Percentiles rank a stretch among this genome's conserved stretches.
These are phyloP conservation scores for Oxytorus armatus DNA, from an alignment of 2,888 invertebrate genomes.

Conservation along the genomic window DNA sequence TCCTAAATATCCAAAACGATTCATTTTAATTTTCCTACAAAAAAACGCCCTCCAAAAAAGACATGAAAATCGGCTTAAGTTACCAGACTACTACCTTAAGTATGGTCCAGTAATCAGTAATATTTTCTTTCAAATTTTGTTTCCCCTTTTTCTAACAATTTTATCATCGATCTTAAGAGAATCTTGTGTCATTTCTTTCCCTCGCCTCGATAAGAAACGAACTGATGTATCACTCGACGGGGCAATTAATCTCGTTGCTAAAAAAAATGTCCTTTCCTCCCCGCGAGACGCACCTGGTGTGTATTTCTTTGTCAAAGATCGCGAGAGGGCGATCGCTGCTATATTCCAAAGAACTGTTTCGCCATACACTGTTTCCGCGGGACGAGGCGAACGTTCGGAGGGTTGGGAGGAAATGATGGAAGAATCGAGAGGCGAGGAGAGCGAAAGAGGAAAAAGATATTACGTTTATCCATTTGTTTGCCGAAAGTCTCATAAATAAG, in stretches of 20 bases:
- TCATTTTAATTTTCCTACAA: too few species aligned
- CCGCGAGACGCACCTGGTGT: constrained; percentile 38
- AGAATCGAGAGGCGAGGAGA: constrained; percentile 52
- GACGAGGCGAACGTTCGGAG: constrained; percentile 18
- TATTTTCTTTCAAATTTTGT: neutral
- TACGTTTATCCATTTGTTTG: constrained; percentile 84
- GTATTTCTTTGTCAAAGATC: constrained; percentile 52
- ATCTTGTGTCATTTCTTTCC: neutral
- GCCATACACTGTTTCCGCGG: constrained; percentile 40
- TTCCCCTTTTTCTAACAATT: neutral
- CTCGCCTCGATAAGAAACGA: constrained; percentile 26
- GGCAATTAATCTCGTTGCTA: constrained; percentile 53
- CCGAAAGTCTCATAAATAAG: constrained; percentile 84
- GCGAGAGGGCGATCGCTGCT: constrained; percentile 40
- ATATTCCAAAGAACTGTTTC: constrained; percentile 43
- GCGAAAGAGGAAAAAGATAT: constrained; percentile 75
- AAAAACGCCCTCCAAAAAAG: too few species aligned
- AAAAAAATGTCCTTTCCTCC: constrained; percentile 18
- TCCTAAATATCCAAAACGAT: too few species aligned
- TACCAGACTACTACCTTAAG: too few species aligned
- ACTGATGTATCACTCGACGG: constrained; percentile 46
- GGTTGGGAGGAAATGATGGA: constrained; percentile 9
- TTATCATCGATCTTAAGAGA: constrained; percentile 6
- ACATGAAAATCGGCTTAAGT: too few species aligned
- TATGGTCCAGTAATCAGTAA: too few species aligned